Evolutionary conservation across 2,888 invertebrate genomes (phyloP).

Genomic region (Mythimna pallens): DNA sequence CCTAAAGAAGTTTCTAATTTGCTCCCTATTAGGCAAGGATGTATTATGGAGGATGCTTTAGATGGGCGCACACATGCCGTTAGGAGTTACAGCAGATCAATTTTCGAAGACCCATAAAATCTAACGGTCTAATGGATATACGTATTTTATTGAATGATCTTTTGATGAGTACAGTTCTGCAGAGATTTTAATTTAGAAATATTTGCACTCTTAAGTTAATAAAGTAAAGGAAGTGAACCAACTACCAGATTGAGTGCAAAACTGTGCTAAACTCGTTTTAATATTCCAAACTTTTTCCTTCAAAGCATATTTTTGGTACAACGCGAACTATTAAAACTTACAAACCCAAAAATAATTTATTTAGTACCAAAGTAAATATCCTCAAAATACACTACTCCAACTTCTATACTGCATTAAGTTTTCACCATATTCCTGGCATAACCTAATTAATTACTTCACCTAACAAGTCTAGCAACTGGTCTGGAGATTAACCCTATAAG

Average conservation of each 20-base stretch:
- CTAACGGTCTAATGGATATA: slow-evolving; percentile 1
- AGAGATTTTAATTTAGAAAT: not conserved
- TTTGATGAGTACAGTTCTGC: not conserved
- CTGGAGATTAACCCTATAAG: slow-evolving; percentile 62
- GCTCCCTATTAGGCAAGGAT: not conserved
- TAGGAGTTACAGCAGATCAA: slow-evolving; percentile 3
- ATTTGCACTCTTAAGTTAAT: not conserved
- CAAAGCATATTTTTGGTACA: slow-evolving; percentile 25
- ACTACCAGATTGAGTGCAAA: not conserved
- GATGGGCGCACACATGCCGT: not conserved
- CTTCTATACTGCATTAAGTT: slow-evolving; percentile 57
- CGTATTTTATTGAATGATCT: not conserved
- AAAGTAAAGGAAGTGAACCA: not conserved
- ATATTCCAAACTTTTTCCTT: slow-evolving; percentile 4
- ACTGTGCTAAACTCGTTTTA: not conserved
- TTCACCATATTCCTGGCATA: slow-evolving; percentile 62
- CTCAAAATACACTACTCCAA: slow-evolving; percentile 30
- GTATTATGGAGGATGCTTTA: not conserved
- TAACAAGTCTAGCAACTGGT: slow-evolving; percentile 61
- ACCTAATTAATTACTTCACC: slow-evolving; percentile 67
- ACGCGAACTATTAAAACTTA: slow-evolving; percentile 6
- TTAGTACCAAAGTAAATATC: slow-evolving; percentile 35
- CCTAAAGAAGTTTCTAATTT: slow-evolving; percentile 16
- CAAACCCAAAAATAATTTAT: slow-evolving; percentile 21
- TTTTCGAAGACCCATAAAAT: slow-evolving; percentile 9